Base-by-base conservation (phyloP, 2,797 vertebrate genomes). In the Ficedula albicollis region DNA sequence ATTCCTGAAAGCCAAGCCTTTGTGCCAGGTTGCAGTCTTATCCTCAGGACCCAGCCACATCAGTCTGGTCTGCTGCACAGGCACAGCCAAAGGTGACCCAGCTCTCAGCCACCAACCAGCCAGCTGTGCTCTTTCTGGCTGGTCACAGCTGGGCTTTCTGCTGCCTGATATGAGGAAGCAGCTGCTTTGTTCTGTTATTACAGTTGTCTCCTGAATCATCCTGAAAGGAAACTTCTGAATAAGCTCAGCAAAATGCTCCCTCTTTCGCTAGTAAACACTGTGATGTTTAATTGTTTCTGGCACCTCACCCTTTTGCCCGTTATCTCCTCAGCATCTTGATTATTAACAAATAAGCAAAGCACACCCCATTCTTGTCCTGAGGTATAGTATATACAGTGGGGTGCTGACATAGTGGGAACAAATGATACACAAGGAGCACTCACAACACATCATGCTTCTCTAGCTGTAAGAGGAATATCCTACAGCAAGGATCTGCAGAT, bases 141-240 rank as follows among this genome's bases (percentile, higher is more conserved):
- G 75, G 85, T 44, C 44, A 52, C 87, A 96, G 70, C 85, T 95
- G 93, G 83, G 67, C 44, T 74, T 77, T 92, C 63, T 81, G 32
- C 38, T 88, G 77, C 67, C 85, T 82, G 72, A 39, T 87, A 83
- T 3, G 84, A 91, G 76, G 87, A 95, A 95, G 64, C 15, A 48
- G 55, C 49, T 73, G 38, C 70, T 91, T 84, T 89, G n/a, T 94
- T 96, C 76, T 26, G 82, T 92, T 90, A 67, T 5, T 68, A 62
- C 78, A 87, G 60, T 39, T 64, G 34, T 58, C 46, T 92, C 62
- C 72, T 89, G 81, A 95, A 90, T 94, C 78, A 90, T 87, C 62
- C 30, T 74, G 67, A 94, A 81, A 95, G 25, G 39, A 68, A 77
- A 77, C 44, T 82, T 69, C 52, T 80, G 55, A 74, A 36, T 41